phyloP scores from a whole-genome alignment of 2,888 invertebrate species.

The Apodemia mormo region DNA sequence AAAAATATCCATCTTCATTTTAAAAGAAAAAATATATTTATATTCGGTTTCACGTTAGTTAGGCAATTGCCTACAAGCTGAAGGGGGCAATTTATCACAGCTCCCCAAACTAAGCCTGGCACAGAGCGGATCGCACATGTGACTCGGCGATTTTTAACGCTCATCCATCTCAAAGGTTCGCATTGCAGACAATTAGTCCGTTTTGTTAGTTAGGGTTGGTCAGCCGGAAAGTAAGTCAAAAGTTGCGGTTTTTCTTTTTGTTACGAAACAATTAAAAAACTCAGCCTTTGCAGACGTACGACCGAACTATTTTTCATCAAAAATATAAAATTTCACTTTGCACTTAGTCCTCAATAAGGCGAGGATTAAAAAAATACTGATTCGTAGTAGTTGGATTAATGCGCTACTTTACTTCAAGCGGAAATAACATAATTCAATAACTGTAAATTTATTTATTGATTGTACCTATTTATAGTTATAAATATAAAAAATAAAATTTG shows the following conservation, averaged over 20 bases:
- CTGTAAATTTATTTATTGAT: too few species aligned
- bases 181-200: conserved; percentile 9
- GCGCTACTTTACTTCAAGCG: too few species aligned
- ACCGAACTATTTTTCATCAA: too few species aligned
- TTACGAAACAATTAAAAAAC: neutral
- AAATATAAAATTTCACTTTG: too few species aligned
- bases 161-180: conserved; percentile 20
- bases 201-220: neutral
- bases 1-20: too few species aligned
- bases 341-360: too few species aligned
- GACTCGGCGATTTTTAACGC: conserved; percentile 31
- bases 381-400: too few species aligned
- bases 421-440: too few species aligned
- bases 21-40: neutral
- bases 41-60: conserved; percentile 3
- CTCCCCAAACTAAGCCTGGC: conserved; percentile 21
- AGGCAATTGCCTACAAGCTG: conserved; percentile 22
- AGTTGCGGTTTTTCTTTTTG: neutral
- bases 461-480: too few species aligned
- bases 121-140: conserved; percentile 26
- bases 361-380: too few species aligned
- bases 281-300: too few species aligned
- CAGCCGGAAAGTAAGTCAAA: neutral
- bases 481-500: too few species aligned
- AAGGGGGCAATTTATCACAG: conserved; percentile 26